Conservation (phyloP, 2,113 vertebrate genomes). For the Dasyurus viverrinus region DNA sequence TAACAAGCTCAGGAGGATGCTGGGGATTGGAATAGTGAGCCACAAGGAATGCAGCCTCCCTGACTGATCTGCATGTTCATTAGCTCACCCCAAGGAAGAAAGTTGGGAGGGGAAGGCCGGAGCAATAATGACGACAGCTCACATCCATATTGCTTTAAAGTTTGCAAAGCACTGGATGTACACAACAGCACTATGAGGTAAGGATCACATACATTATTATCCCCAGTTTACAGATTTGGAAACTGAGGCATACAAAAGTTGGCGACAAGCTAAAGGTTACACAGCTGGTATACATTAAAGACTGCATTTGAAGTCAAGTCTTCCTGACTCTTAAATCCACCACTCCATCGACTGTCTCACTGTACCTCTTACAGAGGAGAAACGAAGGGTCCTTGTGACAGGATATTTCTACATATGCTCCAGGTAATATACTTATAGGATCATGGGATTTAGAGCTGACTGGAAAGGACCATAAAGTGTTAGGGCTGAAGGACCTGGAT, state of each 20-base stretch:
- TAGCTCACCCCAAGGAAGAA: neutral
- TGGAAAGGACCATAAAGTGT: neutral
- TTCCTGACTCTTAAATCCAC: neutral
- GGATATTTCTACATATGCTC: neutral
- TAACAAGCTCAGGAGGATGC: neutral
- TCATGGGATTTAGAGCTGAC: neutral
- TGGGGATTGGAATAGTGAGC: neutral
- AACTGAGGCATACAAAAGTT: neutral
- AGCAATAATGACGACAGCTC: neutral
- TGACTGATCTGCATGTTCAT: slow-evolving; percentile 1
- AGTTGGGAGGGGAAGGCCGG: neutral
- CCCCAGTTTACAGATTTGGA: neutral
- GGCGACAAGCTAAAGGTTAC: neutral
- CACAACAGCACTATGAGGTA: neutral
- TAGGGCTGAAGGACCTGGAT: neutral
- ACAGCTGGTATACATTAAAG: neutral
- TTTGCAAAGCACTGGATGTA: neutral
- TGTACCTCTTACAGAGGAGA: neutral
- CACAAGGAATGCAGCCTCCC: neutral
- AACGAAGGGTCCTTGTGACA: neutral
- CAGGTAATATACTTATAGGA: neutral
- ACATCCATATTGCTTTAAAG: neutral
- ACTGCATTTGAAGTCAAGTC: neutral
- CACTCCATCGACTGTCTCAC: neutral
- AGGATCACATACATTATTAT: neutral